These are phyloP conservation scores for Leptestheria dahalacensis DNA, from an alignment of 1,140 invertebrate genomes.

Conservation along the genomic window DNA sequence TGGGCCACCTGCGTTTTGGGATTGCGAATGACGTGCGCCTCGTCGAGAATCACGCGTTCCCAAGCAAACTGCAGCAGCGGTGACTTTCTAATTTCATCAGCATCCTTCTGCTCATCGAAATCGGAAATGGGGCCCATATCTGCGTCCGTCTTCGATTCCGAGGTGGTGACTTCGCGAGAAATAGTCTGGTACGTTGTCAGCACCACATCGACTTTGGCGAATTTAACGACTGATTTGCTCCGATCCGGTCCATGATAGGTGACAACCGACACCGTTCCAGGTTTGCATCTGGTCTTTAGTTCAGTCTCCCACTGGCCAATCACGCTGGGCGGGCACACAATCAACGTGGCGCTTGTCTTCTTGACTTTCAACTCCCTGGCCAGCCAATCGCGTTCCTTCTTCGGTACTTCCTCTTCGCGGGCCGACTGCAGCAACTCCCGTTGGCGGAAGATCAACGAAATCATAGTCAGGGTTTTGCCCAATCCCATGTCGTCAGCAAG, in stretches of 20 bases:
- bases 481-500: constrained; percentile 87
- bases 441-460: constrained; percentile 51
- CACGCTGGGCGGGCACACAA: constrained; percentile 75
- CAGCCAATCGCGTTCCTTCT: not conserved
- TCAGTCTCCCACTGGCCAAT: constrained; percentile 75
- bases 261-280: constrained; percentile 42
- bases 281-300: constrained; percentile 45
- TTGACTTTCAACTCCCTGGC: constrained; percentile 17
- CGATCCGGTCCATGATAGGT: constrained; percentile 70
- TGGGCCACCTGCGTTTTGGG: constrained; percentile 55
- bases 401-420: not conserved
- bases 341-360: constrained; percentile 47
- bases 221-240: constrained; percentile 35
- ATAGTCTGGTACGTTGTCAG: constrained; percentile 34
- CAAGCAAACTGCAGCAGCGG: constrained; percentile 49
- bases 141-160: not conserved
- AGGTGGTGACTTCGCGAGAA: not conserved
- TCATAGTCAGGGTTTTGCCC: constrained; percentile 85
- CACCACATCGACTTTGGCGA: constrained; percentile 34
- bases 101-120: constrained; percentile 4
- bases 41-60: constrained; percentile 79
- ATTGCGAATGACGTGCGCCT: constrained; percentile 83
- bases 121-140: not conserved
- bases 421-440: constrained; percentile 18
- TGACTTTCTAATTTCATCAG: not conserved